Conservation (phyloP, 53 echinoderm and acorn worm genomes). For the Arbacia lixula region DNA sequence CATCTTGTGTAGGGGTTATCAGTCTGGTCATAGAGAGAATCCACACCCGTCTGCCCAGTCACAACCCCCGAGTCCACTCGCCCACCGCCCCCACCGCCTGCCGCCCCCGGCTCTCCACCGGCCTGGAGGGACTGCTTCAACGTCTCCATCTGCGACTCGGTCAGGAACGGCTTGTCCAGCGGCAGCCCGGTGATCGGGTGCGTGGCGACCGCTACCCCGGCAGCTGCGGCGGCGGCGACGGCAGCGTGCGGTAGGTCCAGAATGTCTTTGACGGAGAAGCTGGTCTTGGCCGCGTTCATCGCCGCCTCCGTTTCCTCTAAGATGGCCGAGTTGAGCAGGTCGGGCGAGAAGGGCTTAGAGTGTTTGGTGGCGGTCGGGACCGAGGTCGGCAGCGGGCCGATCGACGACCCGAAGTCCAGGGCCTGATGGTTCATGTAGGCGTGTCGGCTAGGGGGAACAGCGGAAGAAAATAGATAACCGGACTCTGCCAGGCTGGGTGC, state of each 20-base stretch:
- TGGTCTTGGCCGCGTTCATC: conserved; percentile 93
- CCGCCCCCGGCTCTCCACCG: background rate
- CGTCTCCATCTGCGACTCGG: conserved; percentile 57
- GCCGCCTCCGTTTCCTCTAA: conserved; percentile 94
- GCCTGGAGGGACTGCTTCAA: background rate
- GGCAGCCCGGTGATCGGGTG: conserved; percentile 52
- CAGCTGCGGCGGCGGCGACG: conserved; percentile 83
- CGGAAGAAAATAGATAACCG: conserved; percentile 42
- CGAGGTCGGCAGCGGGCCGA: conserved; percentile 21
- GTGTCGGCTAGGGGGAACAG: conserved; percentile 35
- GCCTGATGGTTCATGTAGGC: conserved; percentile 54
- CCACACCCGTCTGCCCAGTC: conserved; percentile 59
- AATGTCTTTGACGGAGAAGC: conserved; percentile 99
- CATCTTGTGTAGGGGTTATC: conserved; percentile 98
- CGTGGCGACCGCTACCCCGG: conserved; percentile 56
- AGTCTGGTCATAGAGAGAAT: conserved; percentile 84
- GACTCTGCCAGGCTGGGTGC: conserved; percentile 22
- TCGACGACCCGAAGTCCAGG: conserved; percentile 29
- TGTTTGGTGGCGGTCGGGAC: conserved; percentile 25
- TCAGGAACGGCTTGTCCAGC: conserved; percentile 48
- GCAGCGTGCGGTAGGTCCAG: conserved; percentile 93
- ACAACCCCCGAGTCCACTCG: conserved; percentile 27
- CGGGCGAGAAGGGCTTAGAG: conserved; percentile 35
- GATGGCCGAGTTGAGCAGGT: conserved; percentile 47
- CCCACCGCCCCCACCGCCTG: background rate